Evolutionary conservation across 1,140 invertebrate genomes (phyloP), one percentile per base, ranked within the genome.

Genomic region (Caenorhabditis brenneri): DNA sequence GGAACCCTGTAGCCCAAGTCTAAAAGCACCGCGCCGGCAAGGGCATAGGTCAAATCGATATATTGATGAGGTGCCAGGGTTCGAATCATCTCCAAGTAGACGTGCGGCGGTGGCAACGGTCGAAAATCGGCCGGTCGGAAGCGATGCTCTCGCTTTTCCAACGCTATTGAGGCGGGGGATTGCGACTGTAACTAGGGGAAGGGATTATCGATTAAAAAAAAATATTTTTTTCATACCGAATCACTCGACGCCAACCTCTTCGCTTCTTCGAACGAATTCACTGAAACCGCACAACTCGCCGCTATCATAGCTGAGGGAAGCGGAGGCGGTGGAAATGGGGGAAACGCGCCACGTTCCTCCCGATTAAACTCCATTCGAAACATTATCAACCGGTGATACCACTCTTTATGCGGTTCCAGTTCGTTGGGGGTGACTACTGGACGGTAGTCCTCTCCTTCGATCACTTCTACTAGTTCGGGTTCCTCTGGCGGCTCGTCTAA

Each of bases 21-120:
- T 10, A 74, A 19, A 74, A 74, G 33, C 10, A 46, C 65, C 3
- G 65, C 15, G 10, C 65, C 65, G 33, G 65, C 65, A 24, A 74
- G 36, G 24, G 65, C 65, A 24, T 74, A 74, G 1, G 65, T 74
- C 65, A 74, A 46, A 46, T 74, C 65, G 6, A 74, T 42, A n/a
- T 74, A 74, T 31, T 74, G 65, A 31, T 74, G 65, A 22, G 65
- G 65, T 9, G 65, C 65, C 16, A 74, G n/a, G 0, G 65, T 74
- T n/a, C 22, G 42, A 5, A 74, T 74, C 36, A 74, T 74, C 24
- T 74, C 36, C 1, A 74, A 4, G 10, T 42, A 74, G 36, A 74
- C 29, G n/a, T 74, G 65, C 1, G 65, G 65, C 3, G 65, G 65
- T 15, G 65, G 65, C 22, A 74, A 36, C 46, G 65, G 65, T 15